Evolutionary conservation across 2,888 invertebrate genomes (phyloP), one percentile per base, ranked within the genome.

Genomic region (Kuschelorhynchus macadamiae): DNA sequence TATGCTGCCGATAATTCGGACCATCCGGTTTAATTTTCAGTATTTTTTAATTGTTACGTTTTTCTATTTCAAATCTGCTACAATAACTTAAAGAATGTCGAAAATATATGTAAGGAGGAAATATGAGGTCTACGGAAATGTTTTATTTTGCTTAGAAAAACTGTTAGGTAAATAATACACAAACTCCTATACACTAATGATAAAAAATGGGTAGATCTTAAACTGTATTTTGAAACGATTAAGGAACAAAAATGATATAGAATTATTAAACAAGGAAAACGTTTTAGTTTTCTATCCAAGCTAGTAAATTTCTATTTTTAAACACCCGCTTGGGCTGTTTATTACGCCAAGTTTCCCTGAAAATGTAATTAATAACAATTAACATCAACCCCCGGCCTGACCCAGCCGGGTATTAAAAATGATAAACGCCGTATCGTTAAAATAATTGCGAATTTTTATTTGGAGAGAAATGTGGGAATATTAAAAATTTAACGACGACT

Each of bases 401-500:
- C 63, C 68, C 61, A 39, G 41, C 41, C 36, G 36, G 11, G 65
- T 65, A 70, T 70, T 70, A 61, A 70, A 70, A 70, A 61, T 70
- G 70, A 70, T 70, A 70, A 70, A 70, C 61, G 70, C 18, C 50
- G 50, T 56, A 57, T 66, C 66, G 70, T 70, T 70, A 70, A 41
- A 66, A 60, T 70, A 70, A 70, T 70, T 65, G 70, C 70, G 65
- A 70, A 70, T 66, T 70, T 70, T 70, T 70, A 70, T 70, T 70
- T 67, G 57, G 59, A 69, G 50, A 61, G 57, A 62, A 67, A 62
- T 67, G 67, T 55, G 59, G 63, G 39, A 57, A 59, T 68, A 68
- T 68, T 68, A 68, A 68, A 68, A 63, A 57, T 53, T 68, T 62
- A 62, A 67, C 61, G 62, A 67, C 61, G 59, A 46, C 47, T 20